Evolutionary conservation across 1,140 invertebrate species (phyloP).

Genomic region (Oryctes rhinoceros): DNA sequence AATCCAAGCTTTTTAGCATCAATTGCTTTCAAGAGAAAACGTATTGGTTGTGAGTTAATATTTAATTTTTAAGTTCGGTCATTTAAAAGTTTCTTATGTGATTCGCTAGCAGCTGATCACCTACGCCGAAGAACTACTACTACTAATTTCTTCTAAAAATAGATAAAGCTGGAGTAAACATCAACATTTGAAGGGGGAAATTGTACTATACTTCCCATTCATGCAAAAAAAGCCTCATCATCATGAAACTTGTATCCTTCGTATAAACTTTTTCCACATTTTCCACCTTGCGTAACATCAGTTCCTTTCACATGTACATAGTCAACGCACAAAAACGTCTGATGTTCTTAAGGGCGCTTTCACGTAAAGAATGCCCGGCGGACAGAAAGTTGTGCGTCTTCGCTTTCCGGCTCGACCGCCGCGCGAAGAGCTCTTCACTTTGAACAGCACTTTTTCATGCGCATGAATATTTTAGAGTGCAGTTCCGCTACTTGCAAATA

Average conservation of each 20-base stretch:
- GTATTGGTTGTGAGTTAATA: no score
- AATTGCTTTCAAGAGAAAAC: no score
- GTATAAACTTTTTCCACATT: slow-evolving; percentile 1
- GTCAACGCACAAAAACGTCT: slow-evolving; percentile 20
- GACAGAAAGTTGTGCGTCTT: slow-evolving; percentile 5
- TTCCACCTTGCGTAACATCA: slow-evolving; percentile 12
- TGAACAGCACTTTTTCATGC: slow-evolving; percentile 11
- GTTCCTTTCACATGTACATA: slow-evolving; percentile 21
- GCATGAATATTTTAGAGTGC: slow-evolving; percentile 24
- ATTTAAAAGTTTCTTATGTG: no score
- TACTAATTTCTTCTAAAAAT: background rate
- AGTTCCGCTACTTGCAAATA: background rate
- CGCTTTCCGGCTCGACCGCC: background rate
- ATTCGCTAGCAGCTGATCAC: no score
- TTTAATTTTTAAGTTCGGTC: no score
- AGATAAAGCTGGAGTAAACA: background rate
- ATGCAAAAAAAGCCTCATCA: background rate
- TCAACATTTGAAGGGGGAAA: background rate
- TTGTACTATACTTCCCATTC: background rate
- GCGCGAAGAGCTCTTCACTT: background rate
- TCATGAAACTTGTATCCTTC: background rate
- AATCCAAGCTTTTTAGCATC: no score
- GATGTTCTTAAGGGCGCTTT: slow-evolving; percentile 16
- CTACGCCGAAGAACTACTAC: no score
- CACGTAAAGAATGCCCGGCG: slow-evolving; percentile 8